phyloP scores from a whole-genome alignment of 2,888 invertebrate species.

The Mesochorus sp. region DNA sequence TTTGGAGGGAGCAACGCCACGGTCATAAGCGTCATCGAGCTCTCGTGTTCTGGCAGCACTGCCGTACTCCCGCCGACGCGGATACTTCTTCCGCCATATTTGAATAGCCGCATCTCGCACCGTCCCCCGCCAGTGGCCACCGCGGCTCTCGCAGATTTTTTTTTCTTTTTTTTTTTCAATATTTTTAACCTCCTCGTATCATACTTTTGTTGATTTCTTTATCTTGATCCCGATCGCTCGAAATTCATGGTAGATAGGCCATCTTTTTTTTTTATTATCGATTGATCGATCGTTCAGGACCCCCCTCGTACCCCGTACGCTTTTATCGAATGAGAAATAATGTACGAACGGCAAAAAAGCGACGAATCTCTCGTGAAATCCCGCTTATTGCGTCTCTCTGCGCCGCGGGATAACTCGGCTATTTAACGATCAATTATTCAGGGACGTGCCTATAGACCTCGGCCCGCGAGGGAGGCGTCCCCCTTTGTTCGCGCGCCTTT shows the following conservation, averaged over 20 bases:
- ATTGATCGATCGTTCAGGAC: too few relatives aligned
- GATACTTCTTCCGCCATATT: conserved; percentile 72
- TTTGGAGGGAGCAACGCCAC: conserved; percentile 77
- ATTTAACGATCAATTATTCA: conserved; percentile 69
- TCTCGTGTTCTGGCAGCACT: conserved; percentile 77
- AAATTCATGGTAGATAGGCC: too few relatives aligned
- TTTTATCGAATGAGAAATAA: conserved; percentile 11
- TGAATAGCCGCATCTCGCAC: conserved; percentile 58
- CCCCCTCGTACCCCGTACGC: too few relatives aligned
- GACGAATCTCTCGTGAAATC: conserved; percentile 27
- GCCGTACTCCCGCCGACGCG: conserved; percentile 65
- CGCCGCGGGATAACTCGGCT: conserved; percentile 65
- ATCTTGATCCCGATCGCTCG: too few relatives aligned
- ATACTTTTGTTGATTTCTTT: not conserved
- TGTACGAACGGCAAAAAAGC: conserved; percentile 4
- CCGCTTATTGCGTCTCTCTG: conserved; percentile 43
- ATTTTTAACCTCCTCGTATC: conserved; percentile 11
- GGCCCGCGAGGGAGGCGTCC: conserved; percentile 6
- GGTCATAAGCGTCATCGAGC: conserved; percentile 55
- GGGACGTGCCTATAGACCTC: conserved; percentile 49
- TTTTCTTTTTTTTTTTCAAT: conserved; percentile 48
- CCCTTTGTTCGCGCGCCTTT: conserved; percentile 5
- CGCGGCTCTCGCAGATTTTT: too few relatives aligned
- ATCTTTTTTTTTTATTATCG: too few relatives aligned
- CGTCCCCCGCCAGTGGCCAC: conserved; percentile 19